Conservation (phyloP, 2,888 invertebrate genomes). For the Erebia palarica region DNA sequence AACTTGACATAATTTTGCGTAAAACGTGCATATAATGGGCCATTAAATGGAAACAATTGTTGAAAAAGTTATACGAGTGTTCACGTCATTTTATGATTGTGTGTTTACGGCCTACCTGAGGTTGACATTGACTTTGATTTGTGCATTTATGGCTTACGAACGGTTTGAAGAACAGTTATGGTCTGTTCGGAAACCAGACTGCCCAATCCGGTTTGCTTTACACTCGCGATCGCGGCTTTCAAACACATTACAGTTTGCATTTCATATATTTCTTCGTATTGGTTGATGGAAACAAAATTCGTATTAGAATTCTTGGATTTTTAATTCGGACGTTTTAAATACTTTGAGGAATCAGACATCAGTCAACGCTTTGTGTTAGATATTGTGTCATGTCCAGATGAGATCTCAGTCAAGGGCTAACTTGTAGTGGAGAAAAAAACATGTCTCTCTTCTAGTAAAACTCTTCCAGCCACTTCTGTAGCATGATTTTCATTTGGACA, state of each 20-base stretch:
- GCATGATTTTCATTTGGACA: no score
- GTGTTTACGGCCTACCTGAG: conserved; percentile 78
- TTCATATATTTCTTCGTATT: background rate
- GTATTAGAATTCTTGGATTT: no score
- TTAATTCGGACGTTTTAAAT: no score
- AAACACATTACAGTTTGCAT: background rate
- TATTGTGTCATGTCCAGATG: no score
- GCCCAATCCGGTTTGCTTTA: conserved; percentile 2
- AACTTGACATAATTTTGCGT: conserved; percentile 82
- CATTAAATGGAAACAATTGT: conserved; percentile 82
- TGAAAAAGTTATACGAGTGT: conserved; percentile 81
- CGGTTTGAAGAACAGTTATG: conserved; percentile 33
- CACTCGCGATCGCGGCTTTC: background rate
- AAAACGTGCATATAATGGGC: conserved; percentile 80
- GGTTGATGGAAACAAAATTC: no score
- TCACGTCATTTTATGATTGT: conserved; percentile 81
- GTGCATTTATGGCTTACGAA: conserved; percentile 71
- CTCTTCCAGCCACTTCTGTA: no score
- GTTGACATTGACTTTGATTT: conserved; percentile 82
- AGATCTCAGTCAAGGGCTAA: no score
- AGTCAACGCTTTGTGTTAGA: no score
- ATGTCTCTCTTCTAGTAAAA: no score
- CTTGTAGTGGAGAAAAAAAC: no score
- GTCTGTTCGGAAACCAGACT: conserved; percentile 11
- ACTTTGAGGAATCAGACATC: no score